Percentiles rank a stretch among this genome's conserved stretches.
These are phyloP conservation scores for Lethrus apterus DNA, from an alignment of 1,140 invertebrate genomes.

Conservation along the genomic window DNA sequence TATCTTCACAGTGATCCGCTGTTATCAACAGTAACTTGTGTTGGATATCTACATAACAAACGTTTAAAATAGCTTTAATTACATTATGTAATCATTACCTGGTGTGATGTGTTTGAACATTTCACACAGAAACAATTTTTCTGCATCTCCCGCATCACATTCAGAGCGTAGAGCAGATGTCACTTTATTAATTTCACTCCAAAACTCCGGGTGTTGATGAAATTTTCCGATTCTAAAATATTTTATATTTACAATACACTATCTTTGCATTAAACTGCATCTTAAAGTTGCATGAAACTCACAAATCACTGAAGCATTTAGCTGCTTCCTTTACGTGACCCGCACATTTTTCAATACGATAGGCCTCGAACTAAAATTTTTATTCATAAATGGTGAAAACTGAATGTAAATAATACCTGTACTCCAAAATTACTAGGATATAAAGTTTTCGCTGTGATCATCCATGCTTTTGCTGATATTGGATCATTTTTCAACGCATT, in stretches of 20 bases:
- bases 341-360: slow-evolving; percentile 69
- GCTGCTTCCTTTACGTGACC: slow-evolving; percentile 75
- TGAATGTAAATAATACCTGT: slow-evolving; percentile 49
- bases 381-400: background rate
- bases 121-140: slow-evolving; percentile 47
- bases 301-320: slow-evolving; percentile 66
- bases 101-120: slow-evolving; percentile 42
- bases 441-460: slow-evolving; percentile 82
- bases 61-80: no score
- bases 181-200: slow-evolving; percentile 73
- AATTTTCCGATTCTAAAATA: slow-evolving; percentile 40
- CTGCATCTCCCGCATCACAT: slow-evolving; percentile 46
- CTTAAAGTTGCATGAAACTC: slow-evolving; percentile 24
- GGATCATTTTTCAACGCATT: slow-evolving; percentile 61
- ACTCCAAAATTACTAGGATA: slow-evolving; percentile 79
- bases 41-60: slow-evolving; percentile 54
- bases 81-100: slow-evolving; percentile 14
- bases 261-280: slow-evolving; percentile 5
- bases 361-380: slow-evolving; percentile 64
- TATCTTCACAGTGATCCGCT: slow-evolving; percentile 78
- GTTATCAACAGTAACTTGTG: slow-evolving; percentile 69
- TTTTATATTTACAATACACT: slow-evolving; percentile 1
- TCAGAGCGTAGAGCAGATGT: slow-evolving; percentile 62
- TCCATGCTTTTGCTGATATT: slow-evolving; percentile 78
- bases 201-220: slow-evolving; percentile 51